These are phyloP conservation scores for Morone chrysops DNA, from an alignment of 2,113 vertebrate species.

Conservation along the genomic window DNA sequence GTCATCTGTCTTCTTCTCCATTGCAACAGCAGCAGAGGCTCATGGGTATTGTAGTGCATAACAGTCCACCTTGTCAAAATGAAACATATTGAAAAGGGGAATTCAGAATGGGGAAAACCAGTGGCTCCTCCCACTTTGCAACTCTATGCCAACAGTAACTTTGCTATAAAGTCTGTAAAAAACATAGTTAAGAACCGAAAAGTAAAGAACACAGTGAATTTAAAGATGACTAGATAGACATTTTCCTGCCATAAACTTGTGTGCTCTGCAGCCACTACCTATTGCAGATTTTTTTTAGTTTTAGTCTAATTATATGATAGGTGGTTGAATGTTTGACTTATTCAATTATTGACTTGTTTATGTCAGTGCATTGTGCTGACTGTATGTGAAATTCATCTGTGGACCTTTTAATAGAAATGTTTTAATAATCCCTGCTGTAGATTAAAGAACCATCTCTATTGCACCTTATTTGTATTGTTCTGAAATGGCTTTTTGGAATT, in stretches of 20 bases:
- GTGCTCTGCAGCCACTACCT: neutral
- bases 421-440: neutral
- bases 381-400: neutral
- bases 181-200: neutral
- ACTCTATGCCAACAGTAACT: too few species aligned
- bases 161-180: neutral
- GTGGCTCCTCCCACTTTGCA: too few species aligned
- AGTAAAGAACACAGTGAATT: neutral
- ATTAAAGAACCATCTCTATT: neutral
- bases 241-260: neutral
- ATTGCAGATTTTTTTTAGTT: neutral
- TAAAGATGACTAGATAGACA: too few species aligned
- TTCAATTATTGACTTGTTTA: neutral
- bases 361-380: neutral
- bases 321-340: neutral
- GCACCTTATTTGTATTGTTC: neutral
- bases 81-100: neutral
- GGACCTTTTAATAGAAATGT: neutral
- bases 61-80: neutral
- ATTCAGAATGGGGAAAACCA: too few species aligned
- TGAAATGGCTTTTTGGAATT: constrained; percentile 3
- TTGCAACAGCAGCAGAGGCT: neutral
- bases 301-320: neutral
- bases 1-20: neutral
- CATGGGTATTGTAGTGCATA: neutral